Evolutionary conservation across 30 jellyfish, hydroid and myxozoan genomes (phyloP), one percentile per base, ranked within the genome.

Genomic region (Aurelia coerulea): DNA sequence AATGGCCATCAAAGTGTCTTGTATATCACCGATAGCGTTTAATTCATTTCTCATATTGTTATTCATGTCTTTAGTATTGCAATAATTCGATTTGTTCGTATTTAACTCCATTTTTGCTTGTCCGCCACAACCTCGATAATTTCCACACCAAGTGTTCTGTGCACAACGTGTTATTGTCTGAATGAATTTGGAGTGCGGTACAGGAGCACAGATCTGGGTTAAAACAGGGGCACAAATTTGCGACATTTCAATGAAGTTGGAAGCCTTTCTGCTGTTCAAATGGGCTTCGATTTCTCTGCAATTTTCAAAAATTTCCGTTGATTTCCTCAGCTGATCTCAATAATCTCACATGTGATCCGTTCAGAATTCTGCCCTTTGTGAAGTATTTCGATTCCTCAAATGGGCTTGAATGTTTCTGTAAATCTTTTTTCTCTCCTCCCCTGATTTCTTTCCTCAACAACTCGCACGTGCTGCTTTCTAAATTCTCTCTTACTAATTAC

Each of bases 161-260:
- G 93, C 93, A 73, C 93, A 84, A 23, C 78, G 71, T 2, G 93
- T 84, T 34, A 84, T 84, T 16, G 93, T 84, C 54, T 84, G 93
- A 12, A 84, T 84, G 1, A 84, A 56, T 33, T 83, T 84, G 6
- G 88, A 59, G 78, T 84, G 93, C 10, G 93, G 93, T 33, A 84
- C 93, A 14, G 93, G 93, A 17, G 93, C 93, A 65, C 84, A 71
- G 9, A 84, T 84, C 62, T 84, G 93, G 68, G 86, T 71, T 87
- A 52, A 66, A 50, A 79, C 72, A 37, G 89, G 80, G 5, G 65
- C 80, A 65, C 80, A 65, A 56, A 71, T 29, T 32, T 79, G 89
- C 80, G 89, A 79, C 89, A 79, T 79, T 52, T 39, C 18, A 6
- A 12, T 53, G 7, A 31, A 37, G 10, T 46, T 46, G 5, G 56